A percentile compares a stretch with the other conserved stretches of the same genome.
Evolutionary conservation across 1,140 invertebrate genomes (phyloP).

Genomic region (Battus philenor): DNA sequence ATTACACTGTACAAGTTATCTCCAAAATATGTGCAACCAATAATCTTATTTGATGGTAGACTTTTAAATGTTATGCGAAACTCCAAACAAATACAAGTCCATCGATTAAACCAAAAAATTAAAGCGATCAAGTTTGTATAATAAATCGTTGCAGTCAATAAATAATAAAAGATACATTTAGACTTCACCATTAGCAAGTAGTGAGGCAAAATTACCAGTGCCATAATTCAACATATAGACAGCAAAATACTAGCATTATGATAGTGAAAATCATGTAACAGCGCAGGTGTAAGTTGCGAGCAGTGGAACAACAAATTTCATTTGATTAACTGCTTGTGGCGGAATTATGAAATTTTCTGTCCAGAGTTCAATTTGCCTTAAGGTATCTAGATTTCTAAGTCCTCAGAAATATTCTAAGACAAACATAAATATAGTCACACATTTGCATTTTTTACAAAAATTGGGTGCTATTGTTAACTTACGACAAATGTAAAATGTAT

Average conservation of each 20-base stretch:
- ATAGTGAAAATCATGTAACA: constrained; percentile 14
- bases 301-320: constrained; percentile 14
- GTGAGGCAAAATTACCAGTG: constrained; percentile 4
- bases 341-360: constrained; percentile 7
- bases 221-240: constrained; percentile 12
- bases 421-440: not conserved
- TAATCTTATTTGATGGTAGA: too few species aligned
- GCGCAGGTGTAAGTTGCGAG: constrained; percentile 14
- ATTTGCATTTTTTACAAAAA: not conserved
- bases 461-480: too few species aligned
- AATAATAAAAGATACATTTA: not conserved
- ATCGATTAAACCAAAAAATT: too few species aligned
- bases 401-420: not conserved
- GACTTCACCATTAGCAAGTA: too few species aligned
- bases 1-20: too few species aligned
- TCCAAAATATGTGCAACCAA: too few species aligned
- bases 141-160: not conserved
- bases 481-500: too few species aligned
- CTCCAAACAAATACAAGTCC: too few species aligned
- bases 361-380: constrained; percentile 2
- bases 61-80: too few species aligned
- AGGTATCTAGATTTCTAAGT: not conserved
- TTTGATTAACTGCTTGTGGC: constrained; percentile 9
- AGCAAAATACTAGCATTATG: constrained; percentile 12
- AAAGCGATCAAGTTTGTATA: too few species aligned